Conservation (phyloP, 2,888 invertebrate species). For the Coenonympha glycerion region DNA sequence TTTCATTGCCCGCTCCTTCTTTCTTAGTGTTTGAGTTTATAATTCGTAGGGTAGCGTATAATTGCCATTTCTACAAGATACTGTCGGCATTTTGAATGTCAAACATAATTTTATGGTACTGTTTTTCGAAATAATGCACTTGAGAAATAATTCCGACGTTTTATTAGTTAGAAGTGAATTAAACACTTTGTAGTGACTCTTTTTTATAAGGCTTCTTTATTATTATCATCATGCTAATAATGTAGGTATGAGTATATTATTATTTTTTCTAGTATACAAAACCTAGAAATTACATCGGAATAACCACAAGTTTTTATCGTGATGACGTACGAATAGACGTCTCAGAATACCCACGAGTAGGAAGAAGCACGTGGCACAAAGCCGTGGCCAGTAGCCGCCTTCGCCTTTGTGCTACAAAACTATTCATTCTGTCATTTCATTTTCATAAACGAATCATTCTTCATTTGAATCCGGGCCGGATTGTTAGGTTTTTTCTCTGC, state of each 20-base stretch:
- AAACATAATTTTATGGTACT: conserved; percentile 64
- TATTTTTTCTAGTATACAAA: background rate
- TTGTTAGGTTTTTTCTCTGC: conserved; percentile 61
- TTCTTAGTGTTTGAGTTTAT: conserved; percentile 70
- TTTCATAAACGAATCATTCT: conserved; percentile 75
- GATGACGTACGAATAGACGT: too few species aligned
- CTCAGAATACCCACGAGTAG: conserved; percentile 20
- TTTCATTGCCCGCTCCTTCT: conserved; percentile 75
- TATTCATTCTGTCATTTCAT: conserved; percentile 74
- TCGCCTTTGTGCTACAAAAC: conserved; percentile 58
- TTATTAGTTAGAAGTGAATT: too few species aligned
- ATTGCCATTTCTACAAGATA: conserved; percentile 74
- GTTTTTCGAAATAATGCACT: background rate
- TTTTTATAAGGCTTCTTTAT: background rate
- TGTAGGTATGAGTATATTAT: background rate
- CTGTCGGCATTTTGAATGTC: conserved; percentile 71
- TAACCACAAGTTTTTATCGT: background rate
- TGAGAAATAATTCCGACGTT: too few species aligned
- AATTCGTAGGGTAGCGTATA: conserved; percentile 64
- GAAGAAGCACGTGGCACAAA: conserved; percentile 45
- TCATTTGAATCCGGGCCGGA: conserved; percentile 67
- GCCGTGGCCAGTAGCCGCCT: conserved; percentile 58
- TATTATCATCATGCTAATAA: background rate
- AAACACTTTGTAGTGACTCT: too few species aligned
- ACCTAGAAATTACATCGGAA: background rate